Evolutionary conservation across 2,888 invertebrate species (phyloP), one percentile per base, ranked within the genome.

Genomic region (Calameuta pallipes): DNA sequence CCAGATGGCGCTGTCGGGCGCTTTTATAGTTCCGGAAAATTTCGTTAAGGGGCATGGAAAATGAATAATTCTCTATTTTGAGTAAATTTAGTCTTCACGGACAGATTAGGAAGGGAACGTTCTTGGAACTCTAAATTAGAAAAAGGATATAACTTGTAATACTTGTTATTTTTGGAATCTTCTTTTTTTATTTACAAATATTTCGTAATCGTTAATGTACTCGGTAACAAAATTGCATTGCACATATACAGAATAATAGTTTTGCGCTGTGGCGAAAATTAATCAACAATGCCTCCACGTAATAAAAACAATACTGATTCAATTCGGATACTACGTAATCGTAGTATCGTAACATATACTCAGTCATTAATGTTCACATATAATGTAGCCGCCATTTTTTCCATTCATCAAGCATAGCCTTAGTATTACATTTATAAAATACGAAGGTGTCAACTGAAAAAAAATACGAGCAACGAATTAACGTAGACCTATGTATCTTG

Each of bases 151-250:
- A 15, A 41, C 15, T 41, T 6, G 41, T 41, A 41, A 15, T 41
- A 41, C 15, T 15, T 36, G 11, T 11, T 41, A 41, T 23, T 41
- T 70, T 70, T 70, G 30, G 81, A 80, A 82, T 85, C 41, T 41
- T 85, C 80, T 74, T 82, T 82, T 81, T 89, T 90, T 90, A 90
- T 90, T 90, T 89, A 90, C 90, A 90, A 90, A 90, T 89, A 86
- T 89, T 84, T 82, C 84, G 85, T 87, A 87, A 87, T 89, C 83
- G 82, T 87, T 88, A 86, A 87, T 30, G 15, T 88, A 87, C 82
- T 87, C 83, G 81, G 89, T 90, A 90, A 90, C 90, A 90, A 90
- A 90, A 89, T 87, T 89, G 84, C 86, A 88, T 88, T 89, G 87
- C 89, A 89, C 88, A 87, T 88, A 86, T 88, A 88, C 88, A 87